Evolutionary conservation across 2,113 vertebrate genomes (phyloP), one percentile per base, ranked within the genome.

Genomic region (Chaetorhynchus papuensis): DNA sequence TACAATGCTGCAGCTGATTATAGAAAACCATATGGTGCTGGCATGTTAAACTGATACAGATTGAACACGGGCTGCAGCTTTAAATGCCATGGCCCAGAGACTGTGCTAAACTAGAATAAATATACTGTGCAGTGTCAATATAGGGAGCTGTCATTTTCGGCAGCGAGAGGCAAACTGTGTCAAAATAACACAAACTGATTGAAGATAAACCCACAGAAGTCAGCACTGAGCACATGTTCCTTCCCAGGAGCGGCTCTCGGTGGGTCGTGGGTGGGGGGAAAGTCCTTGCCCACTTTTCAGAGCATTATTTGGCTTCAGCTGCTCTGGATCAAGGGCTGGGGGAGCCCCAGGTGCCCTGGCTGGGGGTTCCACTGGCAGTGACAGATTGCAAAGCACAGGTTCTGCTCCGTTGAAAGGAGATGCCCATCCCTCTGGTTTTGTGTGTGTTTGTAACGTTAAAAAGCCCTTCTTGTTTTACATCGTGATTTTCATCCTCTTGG

Each of bases 1-100:
- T 87, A 93, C 87, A 96, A 87, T 57, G 91, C 95, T 95, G 97
- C 85, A 37, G 61, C 79, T 97, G 94, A 93, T 96, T 97, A 94
- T 90, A 76, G 94, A 91, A 94, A 89, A 74, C 93, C 89, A 86
- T 96, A 96, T 97, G 91, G 81, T 92, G 80, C 77, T 95, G 96
- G 84, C 93, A 69, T 89, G 83, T 96, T 95, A 92, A 97, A 90
- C 93, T 72, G 84, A 89, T 95, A 21, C 96, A 95, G 94, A 89
- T 7, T 95, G 95, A 96, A 60, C 80, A 85, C 1, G 66, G 65
- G 78, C 83, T 94, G 91, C 3, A 89, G 84, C 89, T 96, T 89
- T 72, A 83, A 93, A 90, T 42, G 84, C 74, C 66, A 66, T 2
- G 74, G 87, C 37, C 79, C 85, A 89, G 80, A 3, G 30, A 76